Conservation (phyloP, 2,113 vertebrate species). For the Plectropomus leopardus region DNA sequence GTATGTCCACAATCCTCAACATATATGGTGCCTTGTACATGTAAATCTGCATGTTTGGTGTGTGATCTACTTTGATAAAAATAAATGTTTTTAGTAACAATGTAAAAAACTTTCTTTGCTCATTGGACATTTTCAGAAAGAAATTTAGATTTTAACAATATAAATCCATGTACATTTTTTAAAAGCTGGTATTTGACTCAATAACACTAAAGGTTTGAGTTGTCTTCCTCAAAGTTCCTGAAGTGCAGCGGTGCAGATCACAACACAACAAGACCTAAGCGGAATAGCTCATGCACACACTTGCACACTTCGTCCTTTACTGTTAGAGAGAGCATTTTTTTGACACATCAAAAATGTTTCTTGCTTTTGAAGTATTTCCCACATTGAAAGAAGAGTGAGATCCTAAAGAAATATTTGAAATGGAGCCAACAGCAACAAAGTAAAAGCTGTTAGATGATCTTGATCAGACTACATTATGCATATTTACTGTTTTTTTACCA, state of each 20-base stretch:
- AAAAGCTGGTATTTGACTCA: background rate
- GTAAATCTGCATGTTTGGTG: background rate
- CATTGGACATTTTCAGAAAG: background rate
- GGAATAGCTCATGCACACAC: conserved; percentile 21
- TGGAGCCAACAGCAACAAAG: background rate
- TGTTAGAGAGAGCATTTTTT: background rate
- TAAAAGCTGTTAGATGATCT: background rate
- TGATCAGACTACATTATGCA: background rate
- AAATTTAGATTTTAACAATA: background rate
- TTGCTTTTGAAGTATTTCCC: background rate
- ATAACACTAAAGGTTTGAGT: background rate
- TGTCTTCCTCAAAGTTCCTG: conserved; percentile 32
- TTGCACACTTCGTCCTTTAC: background rate
- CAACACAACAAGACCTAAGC: conserved; percentile 26
- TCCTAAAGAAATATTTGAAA: background rate
- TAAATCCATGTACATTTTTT: background rate
- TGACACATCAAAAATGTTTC: background rate
- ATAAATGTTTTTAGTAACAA: background rate
- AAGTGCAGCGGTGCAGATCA: conserved; percentile 38
- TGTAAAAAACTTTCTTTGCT: background rate
- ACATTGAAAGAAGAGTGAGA: background rate
- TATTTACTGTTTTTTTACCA: background rate
- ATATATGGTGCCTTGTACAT: background rate
- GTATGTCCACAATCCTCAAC: background rate
- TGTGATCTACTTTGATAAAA: background rate